Percentiles rank a stretch among this genome's conserved stretches.
phyloP scores from a whole-genome alignment of 2,797 vertebrate species.

The Megaceryle alcyon region DNA sequence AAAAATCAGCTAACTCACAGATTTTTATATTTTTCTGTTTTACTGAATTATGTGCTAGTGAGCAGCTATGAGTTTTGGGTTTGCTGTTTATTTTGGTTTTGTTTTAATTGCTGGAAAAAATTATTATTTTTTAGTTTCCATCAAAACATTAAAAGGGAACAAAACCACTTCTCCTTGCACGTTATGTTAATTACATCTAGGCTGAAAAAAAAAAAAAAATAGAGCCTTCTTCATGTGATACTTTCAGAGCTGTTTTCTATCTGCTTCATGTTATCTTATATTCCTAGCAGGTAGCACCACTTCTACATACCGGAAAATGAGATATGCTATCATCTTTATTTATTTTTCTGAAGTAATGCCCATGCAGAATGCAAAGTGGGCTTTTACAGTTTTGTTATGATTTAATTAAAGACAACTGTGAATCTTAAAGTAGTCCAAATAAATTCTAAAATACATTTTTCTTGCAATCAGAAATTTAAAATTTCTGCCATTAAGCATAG shows the following conservation, averaged over 20 bases:
- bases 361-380: neutral
- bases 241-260: neutral
- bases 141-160: neutral
- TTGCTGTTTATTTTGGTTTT: neutral
- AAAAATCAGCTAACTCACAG: accelerated
- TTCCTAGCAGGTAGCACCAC: neutral
- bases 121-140: neutral
- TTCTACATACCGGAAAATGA: neutral
- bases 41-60: neutral
- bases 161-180: accelerated
- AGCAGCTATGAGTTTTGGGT: neutral
- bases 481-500: neutral
- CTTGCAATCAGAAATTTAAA: neutral
- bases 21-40: neutral
- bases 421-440: neutral
- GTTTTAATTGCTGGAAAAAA: neutral
- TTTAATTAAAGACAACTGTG: neutral
- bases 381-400: neutral
- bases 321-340: neutral
- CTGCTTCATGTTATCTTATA: neutral
- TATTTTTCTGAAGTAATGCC: neutral
- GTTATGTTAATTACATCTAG: neutral
- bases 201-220: neutral
- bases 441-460: neutral
- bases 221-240: accelerated